Conservation (phyloP, 2,113 vertebrate species). For the Prinia subflava region DNA sequence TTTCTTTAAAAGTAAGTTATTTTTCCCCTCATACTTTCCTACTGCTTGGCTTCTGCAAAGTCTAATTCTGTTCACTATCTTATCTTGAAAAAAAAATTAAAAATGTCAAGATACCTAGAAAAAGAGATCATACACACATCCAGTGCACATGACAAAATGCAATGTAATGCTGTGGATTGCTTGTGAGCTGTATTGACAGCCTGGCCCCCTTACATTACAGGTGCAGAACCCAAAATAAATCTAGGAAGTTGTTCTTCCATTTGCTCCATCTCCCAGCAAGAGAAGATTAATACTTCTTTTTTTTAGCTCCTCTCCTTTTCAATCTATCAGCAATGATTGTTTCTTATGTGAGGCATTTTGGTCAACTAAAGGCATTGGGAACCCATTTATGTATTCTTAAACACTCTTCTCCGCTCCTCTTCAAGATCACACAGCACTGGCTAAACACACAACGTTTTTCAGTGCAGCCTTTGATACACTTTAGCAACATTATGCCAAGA, state of each 20-base stretch:
- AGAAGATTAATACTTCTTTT: neutral
- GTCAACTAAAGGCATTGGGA: neutral
- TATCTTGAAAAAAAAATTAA: neutral
- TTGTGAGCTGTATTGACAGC: neutral
- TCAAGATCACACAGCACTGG: rapidly evolving
- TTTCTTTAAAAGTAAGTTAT: neutral
- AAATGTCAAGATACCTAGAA: neutral
- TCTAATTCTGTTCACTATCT: neutral
- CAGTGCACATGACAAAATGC: neutral
- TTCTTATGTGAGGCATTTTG: neutral
- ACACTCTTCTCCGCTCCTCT: neutral
- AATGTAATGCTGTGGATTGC: neutral
- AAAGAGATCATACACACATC: neutral
- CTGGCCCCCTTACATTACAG: neutral
- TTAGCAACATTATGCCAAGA: neutral
- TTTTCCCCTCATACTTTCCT: neutral
- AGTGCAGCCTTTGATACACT: neutral
- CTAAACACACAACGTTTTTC: neutral
- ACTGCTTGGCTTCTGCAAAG: neutral
- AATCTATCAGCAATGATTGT: neutral
- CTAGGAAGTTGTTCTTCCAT: neutral
- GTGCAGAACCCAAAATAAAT: neutral
- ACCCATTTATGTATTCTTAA: neutral
- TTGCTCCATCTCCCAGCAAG: neutral
- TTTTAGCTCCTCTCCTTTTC: neutral